Conservation (phyloP, 2,888 invertebrate species). For the Caenorhabditis auriculariae region DNA sequence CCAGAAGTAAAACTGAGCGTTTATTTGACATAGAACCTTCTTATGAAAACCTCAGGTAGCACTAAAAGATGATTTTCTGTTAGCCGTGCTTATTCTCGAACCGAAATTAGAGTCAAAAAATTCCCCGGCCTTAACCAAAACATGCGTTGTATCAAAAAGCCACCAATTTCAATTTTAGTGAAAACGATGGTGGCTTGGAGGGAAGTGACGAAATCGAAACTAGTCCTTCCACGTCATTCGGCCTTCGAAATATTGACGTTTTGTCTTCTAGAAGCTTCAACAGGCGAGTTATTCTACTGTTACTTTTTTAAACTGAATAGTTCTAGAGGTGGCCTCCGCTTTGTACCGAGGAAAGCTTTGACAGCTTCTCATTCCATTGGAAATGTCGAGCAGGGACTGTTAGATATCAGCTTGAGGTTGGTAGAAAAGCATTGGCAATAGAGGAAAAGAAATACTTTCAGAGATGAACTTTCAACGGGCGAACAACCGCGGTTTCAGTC, state of each 20-base stretch:
- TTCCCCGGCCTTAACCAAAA: too few species aligned
- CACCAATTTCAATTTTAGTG: slow-evolving; percentile 15
- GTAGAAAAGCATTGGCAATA: neutral
- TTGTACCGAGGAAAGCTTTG: slow-evolving; percentile 33
- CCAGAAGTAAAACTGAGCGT: too few species aligned
- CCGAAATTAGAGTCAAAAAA: too few species aligned
- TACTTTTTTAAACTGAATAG: neutral
- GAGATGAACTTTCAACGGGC: slow-evolving; percentile 7
- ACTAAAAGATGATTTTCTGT: too few species aligned
- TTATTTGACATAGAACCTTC: too few species aligned
- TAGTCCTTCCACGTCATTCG: slow-evolving; percentile 23
- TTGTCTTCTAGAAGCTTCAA: slow-evolving; percentile 31
- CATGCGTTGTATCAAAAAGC: too few species aligned
- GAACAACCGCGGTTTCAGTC: slow-evolving; percentile 23
- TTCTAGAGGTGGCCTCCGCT: slow-evolving; percentile 29
- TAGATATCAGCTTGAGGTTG: slow-evolving; percentile 30
- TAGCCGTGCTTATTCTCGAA: too few species aligned
- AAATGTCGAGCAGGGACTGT: slow-evolving; percentile 45
- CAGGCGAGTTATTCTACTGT: slow-evolving; percentile 8
- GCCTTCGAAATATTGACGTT: slow-evolving; percentile 23
- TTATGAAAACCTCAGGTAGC: too few species aligned
- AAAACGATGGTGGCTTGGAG: slow-evolving; percentile 25
- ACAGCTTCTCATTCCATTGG: slow-evolving; percentile 52
- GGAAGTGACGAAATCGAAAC: slow-evolving; percentile 19
- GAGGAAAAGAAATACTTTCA: neutral